Percentiles rank a stretch among this genome's conserved stretches.
phyloP scores from a whole-genome alignment of 1,140 invertebrate genomes.

The Sweltsa coloradensis region DNA sequence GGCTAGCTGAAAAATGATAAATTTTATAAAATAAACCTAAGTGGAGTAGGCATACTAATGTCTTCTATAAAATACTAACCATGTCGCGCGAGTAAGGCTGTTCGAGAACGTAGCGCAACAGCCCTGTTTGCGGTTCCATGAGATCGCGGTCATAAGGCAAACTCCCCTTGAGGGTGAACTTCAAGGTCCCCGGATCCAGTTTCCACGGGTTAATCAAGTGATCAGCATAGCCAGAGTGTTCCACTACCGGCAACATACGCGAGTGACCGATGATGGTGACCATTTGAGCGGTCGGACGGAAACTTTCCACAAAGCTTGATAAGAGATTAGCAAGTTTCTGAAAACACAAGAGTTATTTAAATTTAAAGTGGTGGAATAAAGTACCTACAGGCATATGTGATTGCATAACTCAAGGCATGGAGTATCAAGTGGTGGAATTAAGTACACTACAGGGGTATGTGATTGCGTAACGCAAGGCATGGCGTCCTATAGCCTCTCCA shows the following conservation, averaged over 20 bases:
- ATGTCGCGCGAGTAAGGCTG: slow-evolving; percentile 94
- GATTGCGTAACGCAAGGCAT: no score
- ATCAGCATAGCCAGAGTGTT: slow-evolving; percentile 76
- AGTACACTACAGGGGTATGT: no score
- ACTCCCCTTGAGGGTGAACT: slow-evolving; percentile 82
- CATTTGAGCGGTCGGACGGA: slow-evolving; percentile 86
- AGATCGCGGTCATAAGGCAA: slow-evolving; percentile 84
- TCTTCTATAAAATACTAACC: no score
- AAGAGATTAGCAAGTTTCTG: slow-evolving; percentile 75
- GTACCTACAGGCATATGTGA: no score
- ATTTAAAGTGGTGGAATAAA: no score
- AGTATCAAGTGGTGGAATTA: no score
- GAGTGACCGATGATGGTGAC: slow-evolving; percentile 83
- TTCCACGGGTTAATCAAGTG: slow-evolving; percentile 86
- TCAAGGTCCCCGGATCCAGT: slow-evolving; percentile 71
- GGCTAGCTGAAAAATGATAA: no score
- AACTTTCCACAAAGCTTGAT: slow-evolving; percentile 83
- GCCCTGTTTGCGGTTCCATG: slow-evolving; percentile 74
- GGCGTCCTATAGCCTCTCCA: no score
- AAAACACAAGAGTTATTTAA: slow-evolving; percentile 21
- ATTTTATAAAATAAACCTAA: no score
- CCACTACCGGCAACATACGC: slow-evolving; percentile 85
- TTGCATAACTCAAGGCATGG: no score
- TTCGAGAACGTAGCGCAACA: slow-evolving; percentile 82
- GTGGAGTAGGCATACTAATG: no score